Base-by-base conservation (phyloP, 1,140 invertebrate genomes). In the Leptoteleia sp. region DNA sequence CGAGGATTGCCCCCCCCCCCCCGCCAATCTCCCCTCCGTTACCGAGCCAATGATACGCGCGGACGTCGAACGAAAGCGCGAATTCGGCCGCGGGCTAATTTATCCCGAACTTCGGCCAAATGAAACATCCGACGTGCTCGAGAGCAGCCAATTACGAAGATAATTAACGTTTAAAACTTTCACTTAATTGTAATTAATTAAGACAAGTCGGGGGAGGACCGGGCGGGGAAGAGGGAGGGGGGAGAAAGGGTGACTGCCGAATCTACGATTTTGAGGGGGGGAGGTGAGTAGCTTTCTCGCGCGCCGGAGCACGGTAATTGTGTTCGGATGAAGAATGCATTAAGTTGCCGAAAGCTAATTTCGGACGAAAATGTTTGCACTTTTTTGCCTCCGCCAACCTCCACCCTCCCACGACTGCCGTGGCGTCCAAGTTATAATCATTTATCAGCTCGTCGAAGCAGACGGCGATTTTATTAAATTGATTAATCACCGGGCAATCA, bases 131-230 rank as follows among this genome's bases (percentile, higher is more conserved):
- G 9, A 17, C 6, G 16, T n/a, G 38, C 11, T 22, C 17, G 15
- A 48, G 42, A 50, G 70, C 38, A 50, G n/a, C 27, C 52, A 73
- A 73, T 73, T 57, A 73, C 6, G 25, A 22, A 40, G 59, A 64
- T 73, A 73, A 64, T 73, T 64, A 64, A 64, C 59, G 70, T 73
- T 75, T 59, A 65, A 73, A 75, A 65, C 52, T 75, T 57, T 15
- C 19, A 52, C 52, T 75, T 75, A 50, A 67, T 75, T 59, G 59
- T 65, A 75, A 75, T 75, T 75, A 59, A 75, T 75, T 65, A 59
- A 57, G 35, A 12, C 43, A 31, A 64, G 59, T 43, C 48, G 25
- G 12, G 15, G 19, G 19, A 29, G 22, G 17, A n/a, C 35, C 45
- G 67, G n/a, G n/a, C n/a, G n/a, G n/a, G n/a, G n/a, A n/a, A n/a